Base-by-base conservation (phyloP, 2,797 vertebrate species). In the Sus cebifrons region DNA sequence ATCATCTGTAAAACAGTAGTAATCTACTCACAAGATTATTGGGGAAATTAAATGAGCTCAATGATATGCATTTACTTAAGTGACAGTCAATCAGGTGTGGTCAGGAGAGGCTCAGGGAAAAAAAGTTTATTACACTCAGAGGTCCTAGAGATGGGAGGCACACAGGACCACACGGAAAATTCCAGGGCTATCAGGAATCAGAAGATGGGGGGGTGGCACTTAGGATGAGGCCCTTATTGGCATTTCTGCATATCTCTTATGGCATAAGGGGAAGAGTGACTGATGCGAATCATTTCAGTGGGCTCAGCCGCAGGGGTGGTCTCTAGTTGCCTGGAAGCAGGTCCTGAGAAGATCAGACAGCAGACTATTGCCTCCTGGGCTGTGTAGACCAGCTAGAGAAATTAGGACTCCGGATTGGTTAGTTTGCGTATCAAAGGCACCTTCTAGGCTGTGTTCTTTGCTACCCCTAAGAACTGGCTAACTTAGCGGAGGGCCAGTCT, bases 111-210 rank as follows among this genome's bases (percentile, higher is more conserved):
- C 54, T 60, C 52, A 49, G 64, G 21, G 8, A 27, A 27, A 17
- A n/a, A 54, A n/a, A 13, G 21, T 12, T 60, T 27, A 3, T 78
- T 21, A 8, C 6, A 7, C 15, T 58, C 27, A 16, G 1, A 58
- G 52, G 5, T 20, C 36, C 21, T 49, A 1, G 36, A 81, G 40
- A 16, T 0, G 1, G 27, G 64, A 92, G 73, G 36, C 12, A 4
- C 12, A 17, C 2, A 14, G 49, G 20, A 32, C 91, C 4, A 14
- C 2, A 1, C 0, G 1, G 29, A 16, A 27, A 32, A 27, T 23
- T 5, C 62, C 36, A 20, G 27, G 20, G 11, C 5, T 44, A 36
- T 16, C 36, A 36, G 54, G 64, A 78, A 56, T n/a, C 64, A 49
- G 32, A 18, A 67, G 73, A 20, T n/a, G 20, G 11, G 52, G 27